phyloP scores from a whole-genome alignment of 2,113 vertebrate species.

The Peromyscus polionotus region DNA sequence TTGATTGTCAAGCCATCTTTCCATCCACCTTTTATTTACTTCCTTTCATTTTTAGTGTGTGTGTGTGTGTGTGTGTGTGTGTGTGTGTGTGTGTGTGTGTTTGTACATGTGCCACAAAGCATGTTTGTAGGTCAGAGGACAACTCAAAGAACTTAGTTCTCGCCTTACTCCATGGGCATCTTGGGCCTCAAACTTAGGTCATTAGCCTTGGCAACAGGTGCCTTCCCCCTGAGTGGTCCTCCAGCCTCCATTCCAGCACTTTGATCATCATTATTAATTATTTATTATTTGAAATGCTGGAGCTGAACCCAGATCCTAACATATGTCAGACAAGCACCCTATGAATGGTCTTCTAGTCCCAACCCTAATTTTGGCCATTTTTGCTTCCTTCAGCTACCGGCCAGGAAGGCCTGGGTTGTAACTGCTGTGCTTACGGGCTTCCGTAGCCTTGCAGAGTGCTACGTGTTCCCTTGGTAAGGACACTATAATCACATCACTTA shows the following conservation, averaged over 20 bases:
- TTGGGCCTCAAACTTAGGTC: neutral
- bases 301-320: neutral
- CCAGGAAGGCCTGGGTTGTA: too few relatives aligned
- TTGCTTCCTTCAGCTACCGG: neutral
- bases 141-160: neutral
- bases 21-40: neutral
- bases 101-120: neutral
- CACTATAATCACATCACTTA: rapidly evolving
- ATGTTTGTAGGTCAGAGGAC: neutral
- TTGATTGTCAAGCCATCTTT: too few relatives aligned
- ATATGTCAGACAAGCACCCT: neutral
- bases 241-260: neutral
- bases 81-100: neutral
- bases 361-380: neutral
- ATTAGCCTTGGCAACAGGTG: neutral
- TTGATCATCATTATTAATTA: neutral
- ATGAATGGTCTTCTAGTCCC: neutral
- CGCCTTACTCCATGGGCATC: neutral
- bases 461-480: neutral
- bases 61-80: too few relatives aligned
- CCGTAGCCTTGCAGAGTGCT: too few relatives aligned
- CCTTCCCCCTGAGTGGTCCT: neutral
- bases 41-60: neutral
- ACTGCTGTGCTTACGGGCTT: too few relatives aligned
- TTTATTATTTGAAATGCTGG: neutral